Conservation (phyloP, 2,888 invertebrate species). For the Conomelus anceps region DNA sequence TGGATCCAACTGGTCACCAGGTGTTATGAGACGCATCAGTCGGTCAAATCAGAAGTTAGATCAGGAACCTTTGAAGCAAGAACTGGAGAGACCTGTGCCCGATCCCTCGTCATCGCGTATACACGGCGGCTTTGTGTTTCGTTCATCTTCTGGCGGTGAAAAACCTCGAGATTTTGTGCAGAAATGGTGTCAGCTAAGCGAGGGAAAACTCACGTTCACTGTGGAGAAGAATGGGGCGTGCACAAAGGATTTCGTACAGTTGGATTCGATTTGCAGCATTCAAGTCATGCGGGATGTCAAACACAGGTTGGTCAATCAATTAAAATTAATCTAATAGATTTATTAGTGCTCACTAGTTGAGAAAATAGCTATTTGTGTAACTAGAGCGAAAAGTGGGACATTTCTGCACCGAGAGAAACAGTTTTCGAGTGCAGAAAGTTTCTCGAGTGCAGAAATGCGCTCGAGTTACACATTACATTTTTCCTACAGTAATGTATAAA, state of each 20-base stretch:
- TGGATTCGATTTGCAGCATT: conserved; percentile 58
- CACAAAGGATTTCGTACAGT: conserved; percentile 61
- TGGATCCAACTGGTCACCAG: conserved; percentile 31
- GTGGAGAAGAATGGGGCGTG: conserved; percentile 62
- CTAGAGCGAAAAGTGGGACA: too few relatives aligned
- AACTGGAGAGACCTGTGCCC: conserved; percentile 49
- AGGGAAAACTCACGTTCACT: conserved; percentile 65
- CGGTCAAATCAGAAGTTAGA: conserved; percentile 34
- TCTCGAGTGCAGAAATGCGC: too few relatives aligned
- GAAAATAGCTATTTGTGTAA: too few relatives aligned
- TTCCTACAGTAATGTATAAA: too few relatives aligned
- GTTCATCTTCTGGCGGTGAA: conserved; percentile 42
- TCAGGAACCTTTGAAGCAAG: conserved; percentile 36
- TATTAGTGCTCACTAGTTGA: not conserved
- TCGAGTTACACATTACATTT: too few relatives aligned
- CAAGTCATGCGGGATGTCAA: conserved; percentile 54
- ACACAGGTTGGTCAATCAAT: conserved; percentile 41
- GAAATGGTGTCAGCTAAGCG: conserved; percentile 64
- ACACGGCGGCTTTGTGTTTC: conserved; percentile 56
- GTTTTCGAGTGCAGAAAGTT: too few relatives aligned
- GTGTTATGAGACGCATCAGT: conserved; percentile 32
- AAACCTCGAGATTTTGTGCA: conserved; percentile 65
- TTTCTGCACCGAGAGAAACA: too few relatives aligned
- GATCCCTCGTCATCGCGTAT: conserved; percentile 46
- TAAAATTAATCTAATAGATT: not conserved